A percentile compares a stretch with the other conserved stretches of the same genome.
phyloP scores from a whole-genome alignment of 2,888 invertebrate genomes.

The Gryllus longicercus region DNA sequence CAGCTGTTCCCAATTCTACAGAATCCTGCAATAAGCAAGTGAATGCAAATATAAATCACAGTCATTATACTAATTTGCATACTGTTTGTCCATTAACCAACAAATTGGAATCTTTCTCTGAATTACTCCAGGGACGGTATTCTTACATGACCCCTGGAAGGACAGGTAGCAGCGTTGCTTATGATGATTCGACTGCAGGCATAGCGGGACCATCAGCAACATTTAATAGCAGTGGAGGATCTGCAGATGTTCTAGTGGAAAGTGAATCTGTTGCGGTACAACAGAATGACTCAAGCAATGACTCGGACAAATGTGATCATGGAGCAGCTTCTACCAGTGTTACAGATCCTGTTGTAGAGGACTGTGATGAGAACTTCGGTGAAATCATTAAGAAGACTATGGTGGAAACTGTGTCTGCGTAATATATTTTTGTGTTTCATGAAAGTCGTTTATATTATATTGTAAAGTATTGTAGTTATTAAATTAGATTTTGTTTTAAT shows the following conservation, averaged over 20 bases:
- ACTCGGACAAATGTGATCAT: slow-evolving; percentile 24
- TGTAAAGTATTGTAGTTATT: slow-evolving; percentile 32
- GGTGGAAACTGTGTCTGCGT: slow-evolving; percentile 85
- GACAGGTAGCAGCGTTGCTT: slow-evolving; percentile 21
- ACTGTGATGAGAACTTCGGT: slow-evolving; percentile 75
- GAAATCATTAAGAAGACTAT: slow-evolving; percentile 90
- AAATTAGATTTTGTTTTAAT: slow-evolving; percentile 34
- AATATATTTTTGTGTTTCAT: slow-evolving; percentile 43
- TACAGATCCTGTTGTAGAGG: slow-evolving; percentile 43
- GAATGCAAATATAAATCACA: slow-evolving; percentile 21
- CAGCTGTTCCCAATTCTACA: not conserved
- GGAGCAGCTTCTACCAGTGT: slow-evolving; percentile 24
- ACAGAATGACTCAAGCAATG: slow-evolving; percentile 21
- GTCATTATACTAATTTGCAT: slow-evolving; percentile 65
- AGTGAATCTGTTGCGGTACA: slow-evolving; percentile 20
- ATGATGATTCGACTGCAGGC: slow-evolving; percentile 33
- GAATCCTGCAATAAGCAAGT: not conserved
- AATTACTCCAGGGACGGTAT: slow-evolving; percentile 58
- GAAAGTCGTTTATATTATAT: slow-evolving; percentile 23
- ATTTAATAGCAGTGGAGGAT: slow-evolving; percentile 33
- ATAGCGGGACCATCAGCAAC: slow-evolving; percentile 32
- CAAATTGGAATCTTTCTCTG: slow-evolving; percentile 69
- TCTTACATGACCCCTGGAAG: slow-evolving; percentile 52
- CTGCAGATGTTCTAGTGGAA: slow-evolving; percentile 26
- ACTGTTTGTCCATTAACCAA: slow-evolving; percentile 60